These are phyloP conservation scores for Xyrichtys novacula DNA, from an alignment of 2,797 vertebrate species.

Conservation along the genomic window DNA sequence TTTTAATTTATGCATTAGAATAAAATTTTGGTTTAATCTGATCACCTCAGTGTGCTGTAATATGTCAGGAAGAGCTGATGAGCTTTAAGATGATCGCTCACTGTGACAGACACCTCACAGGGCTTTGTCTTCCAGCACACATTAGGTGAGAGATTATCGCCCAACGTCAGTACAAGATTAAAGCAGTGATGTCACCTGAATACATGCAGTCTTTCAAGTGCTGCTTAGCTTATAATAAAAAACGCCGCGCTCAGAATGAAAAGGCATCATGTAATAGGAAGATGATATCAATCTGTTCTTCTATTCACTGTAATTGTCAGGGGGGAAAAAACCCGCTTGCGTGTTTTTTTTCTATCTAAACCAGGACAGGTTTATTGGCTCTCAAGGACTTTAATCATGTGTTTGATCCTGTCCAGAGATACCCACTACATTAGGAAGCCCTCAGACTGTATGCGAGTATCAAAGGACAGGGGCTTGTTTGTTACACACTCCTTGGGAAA, in stretches of 20 bases:
- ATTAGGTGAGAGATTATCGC: constrained; percentile 35
- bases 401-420: constrained; percentile 44
- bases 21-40: constrained; percentile 31
- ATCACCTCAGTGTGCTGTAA: constrained; percentile 20
- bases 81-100: constrained; percentile 32
- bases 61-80: constrained; percentile 6
- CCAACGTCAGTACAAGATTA: constrained; percentile 28
- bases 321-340: constrained; percentile 1
- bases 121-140: constrained; percentile 21
- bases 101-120: constrained; percentile 12
- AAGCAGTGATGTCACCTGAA: constrained; percentile 37
- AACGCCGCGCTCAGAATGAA: background rate
- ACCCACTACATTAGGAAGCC: constrained; percentile 26
- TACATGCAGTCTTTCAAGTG: background rate
- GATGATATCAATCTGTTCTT: constrained; percentile 2
- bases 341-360: constrained; percentile 21
- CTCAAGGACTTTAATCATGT: constrained; percentile 34
- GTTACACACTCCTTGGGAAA: constrained; percentile 40
- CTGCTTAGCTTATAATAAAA: constrained; percentile 18
- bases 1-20: constrained; percentile 35
- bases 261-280: background rate
- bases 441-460: constrained; percentile 35
- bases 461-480: constrained; percentile 40
- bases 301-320: constrained; percentile 6
- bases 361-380: constrained; percentile 19